Evolutionary conservation across 2,113 vertebrate genomes (phyloP), one percentile per base, ranked within the genome.

Genomic region (Miniopterus natalensis): DNA sequence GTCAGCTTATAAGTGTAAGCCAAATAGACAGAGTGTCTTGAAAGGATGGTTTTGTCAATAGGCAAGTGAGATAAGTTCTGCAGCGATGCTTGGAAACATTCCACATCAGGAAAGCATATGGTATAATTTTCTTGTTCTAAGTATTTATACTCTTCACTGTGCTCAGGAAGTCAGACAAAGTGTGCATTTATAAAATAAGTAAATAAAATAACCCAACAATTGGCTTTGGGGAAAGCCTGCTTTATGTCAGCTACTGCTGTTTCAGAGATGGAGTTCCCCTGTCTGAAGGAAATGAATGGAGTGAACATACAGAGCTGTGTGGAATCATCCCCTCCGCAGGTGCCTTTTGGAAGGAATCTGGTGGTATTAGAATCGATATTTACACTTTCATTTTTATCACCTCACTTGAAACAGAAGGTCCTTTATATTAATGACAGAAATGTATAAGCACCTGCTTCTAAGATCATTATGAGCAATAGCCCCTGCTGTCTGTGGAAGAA

Each of bases 111-210:
- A 91, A 70, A 79, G 29, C 40, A 68, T 25, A 40, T 27, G 55
- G 25, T 23, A 55, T 59, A 88, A 84, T 92, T 85, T 29, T 74
- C 29, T n/a, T 47, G 23, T 13, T 88, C 6, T 68, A 49, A 55
- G 18, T 92, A 78, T 90, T 73, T 94, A 40, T 95, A 92, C 78
- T 85, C 65, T 84, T 78, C 5, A 74, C 31, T 3, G 29, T 74
- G 15, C 31, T 90, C 77, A 65, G 36, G 70, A 10, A 96, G 29
- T n/a, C 40, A 91, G 49, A 18, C 5, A 75, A 75, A 84, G n/a
- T 59, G 5, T 73, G 20, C n/a, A 85, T 90, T 95, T 94, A 86
- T 55, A 92, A 94, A 95, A 63, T 81, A 88, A 87, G 70, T 71
- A 94, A 95, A 94, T 71, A 73, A 93, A 81, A 20, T 53, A 92